Percentiles rank a stretch among this genome's conserved stretches.
Conservation (phyloP, 2,113 vertebrate species). For the Marmota flaviventris region DNA sequence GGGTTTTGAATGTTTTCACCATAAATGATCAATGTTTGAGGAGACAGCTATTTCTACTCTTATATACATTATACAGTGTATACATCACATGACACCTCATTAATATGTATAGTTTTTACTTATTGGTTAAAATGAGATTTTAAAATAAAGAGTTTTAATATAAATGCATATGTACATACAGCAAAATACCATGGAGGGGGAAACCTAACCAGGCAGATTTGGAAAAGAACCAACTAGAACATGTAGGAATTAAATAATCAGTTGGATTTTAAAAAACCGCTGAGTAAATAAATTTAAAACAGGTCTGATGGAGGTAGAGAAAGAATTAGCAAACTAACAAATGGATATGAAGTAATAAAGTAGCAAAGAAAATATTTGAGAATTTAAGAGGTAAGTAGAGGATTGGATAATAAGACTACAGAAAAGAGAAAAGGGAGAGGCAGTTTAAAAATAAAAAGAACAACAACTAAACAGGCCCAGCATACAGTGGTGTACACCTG, state of each 20-base stretch:
- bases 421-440: background rate
- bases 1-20: background rate
- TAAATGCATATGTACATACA: background rate
- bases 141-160: no score
- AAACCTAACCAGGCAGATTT: background rate
- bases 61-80: background rate
- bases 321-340: background rate
- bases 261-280: background rate
- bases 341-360: background rate
- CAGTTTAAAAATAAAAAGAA: no score
- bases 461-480: no score
- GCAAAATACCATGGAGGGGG: background rate
- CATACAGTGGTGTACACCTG: no score
- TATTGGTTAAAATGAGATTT: no score
- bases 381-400: background rate
- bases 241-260: conserved; percentile 2
- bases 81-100: no score
- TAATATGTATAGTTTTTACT: no score
- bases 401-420: background rate
- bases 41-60: background rate
- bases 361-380: background rate
- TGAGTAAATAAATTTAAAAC: background rate
- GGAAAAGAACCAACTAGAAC: background rate
- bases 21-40: background rate
- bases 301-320: background rate